phyloP scores from a whole-genome alignment of 2,797 vertebrate species.

The Argyrosomus regius region DNA sequence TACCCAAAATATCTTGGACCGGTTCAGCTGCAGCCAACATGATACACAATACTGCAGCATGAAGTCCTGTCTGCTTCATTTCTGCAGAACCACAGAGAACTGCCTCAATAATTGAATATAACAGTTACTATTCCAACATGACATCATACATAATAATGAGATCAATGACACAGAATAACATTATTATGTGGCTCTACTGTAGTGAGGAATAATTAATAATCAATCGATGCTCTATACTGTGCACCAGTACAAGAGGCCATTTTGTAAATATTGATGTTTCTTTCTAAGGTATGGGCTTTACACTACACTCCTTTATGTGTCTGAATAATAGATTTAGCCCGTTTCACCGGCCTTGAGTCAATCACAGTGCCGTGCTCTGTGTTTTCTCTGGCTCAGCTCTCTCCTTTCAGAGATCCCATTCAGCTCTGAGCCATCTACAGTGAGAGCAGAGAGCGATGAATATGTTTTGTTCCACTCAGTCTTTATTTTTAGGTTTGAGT shows the following conservation, averaged over 20 bases:
- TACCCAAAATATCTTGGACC: not conserved
- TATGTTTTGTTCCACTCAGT: slow-evolving; percentile 74
- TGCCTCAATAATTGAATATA: not conserved
- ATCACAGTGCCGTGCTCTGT: slow-evolving; percentile 54
- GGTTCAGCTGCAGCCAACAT: not conserved
- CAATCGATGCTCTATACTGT: slow-evolving; percentile 11
- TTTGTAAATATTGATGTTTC: slow-evolving; percentile 52
- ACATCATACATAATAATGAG: slow-evolving; percentile 4
- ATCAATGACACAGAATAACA: slow-evolving; percentile 3
- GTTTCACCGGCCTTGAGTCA: slow-evolving; percentile 64
- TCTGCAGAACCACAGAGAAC: not conserved
- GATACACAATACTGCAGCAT: not conserved
- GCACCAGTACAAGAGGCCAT: slow-evolving; percentile 26
- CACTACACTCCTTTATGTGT: slow-evolving; percentile 40
- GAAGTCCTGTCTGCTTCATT: not conserved
- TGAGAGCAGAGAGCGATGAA: slow-evolving; percentile 64
- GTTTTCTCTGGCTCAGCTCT: slow-evolving; percentile 64
- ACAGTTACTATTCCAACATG: slow-evolving; percentile 13
- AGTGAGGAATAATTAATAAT: slow-evolving; percentile 29
- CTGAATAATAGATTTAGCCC: slow-evolving; percentile 69
- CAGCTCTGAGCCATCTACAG: slow-evolving; percentile 70
- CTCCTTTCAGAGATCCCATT: slow-evolving; percentile 72
- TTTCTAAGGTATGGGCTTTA: slow-evolving; percentile 12
- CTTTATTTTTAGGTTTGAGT: slow-evolving; percentile 83
- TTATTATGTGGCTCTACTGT: not conserved